Percentiles rank a stretch among this genome's conserved stretches.
Conservation (phyloP, 1,140 invertebrate species). For the Tetramorium parvispinum region DNA sequence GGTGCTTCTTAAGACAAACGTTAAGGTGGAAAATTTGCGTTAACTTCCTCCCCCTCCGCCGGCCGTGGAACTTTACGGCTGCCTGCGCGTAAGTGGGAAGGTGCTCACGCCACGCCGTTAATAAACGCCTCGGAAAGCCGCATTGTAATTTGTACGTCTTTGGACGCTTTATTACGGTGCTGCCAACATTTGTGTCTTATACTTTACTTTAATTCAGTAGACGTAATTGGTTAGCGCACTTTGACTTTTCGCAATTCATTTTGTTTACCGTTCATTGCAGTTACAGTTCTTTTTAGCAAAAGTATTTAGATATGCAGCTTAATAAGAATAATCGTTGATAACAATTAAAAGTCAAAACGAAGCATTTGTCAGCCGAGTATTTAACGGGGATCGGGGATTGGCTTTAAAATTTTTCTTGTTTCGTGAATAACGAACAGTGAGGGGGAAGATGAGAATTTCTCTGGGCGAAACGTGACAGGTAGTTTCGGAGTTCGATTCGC, state of each 20-base stretch:
- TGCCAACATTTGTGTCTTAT: neutral
- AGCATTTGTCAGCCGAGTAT: neutral
- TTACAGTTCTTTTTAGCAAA: too few species aligned
- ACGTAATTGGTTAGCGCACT: neutral
- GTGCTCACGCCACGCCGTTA: slow-evolving; percentile 38
- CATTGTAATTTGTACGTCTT: slow-evolving; percentile 46
- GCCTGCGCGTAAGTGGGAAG: slow-evolving; percentile 16
- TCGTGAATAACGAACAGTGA: slow-evolving; percentile 33
- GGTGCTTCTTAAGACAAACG: slow-evolving; percentile 49
- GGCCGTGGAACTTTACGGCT: slow-evolving; percentile 27
- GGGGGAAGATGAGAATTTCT: slow-evolving; percentile 32
- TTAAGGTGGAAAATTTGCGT: slow-evolving; percentile 60
- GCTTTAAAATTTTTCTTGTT: slow-evolving; percentile 28
- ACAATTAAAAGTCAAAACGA: neutral
- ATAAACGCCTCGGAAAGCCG: slow-evolving; percentile 45
- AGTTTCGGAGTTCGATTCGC: slow-evolving; percentile 57
- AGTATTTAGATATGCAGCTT: neutral
- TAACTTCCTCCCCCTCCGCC: neutral
- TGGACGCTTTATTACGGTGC: slow-evolving; percentile 5
- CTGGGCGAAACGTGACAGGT: slow-evolving; percentile 51
- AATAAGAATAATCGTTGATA: neutral
- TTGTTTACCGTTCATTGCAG: neutral
- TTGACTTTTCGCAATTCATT: neutral
- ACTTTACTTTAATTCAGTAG: neutral
- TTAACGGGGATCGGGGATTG: slow-evolving; percentile 7